Percentiles rank a stretch among this genome's conserved stretches.
Evolutionary conservation across 2,797 vertebrate species (phyloP).

Genomic region (Chaenodraco wilsoni): DNA sequence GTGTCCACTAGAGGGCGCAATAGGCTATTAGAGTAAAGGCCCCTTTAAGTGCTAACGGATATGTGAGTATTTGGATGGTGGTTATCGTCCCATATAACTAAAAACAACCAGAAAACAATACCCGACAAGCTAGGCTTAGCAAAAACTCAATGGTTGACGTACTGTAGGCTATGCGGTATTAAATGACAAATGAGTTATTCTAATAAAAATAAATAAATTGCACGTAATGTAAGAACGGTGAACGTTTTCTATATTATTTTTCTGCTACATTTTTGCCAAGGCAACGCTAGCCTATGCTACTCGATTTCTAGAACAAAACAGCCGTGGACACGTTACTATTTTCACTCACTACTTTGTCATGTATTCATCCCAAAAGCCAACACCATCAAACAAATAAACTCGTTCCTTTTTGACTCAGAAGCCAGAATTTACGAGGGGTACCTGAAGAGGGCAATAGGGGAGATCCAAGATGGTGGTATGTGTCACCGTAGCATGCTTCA

Average conservation of each 20-base stretch:
- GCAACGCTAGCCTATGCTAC: neutral
- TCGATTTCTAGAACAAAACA: neutral
- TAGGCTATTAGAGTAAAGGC: neutral
- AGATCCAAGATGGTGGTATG: slow-evolving; percentile 84
- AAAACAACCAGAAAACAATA: neutral
- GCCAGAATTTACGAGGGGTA: neutral
- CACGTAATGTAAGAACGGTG: neutral
- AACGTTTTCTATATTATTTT: neutral
- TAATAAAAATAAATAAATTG: too few species aligned
- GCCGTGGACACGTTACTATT: neutral
- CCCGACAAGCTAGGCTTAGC: rapidly evolving
- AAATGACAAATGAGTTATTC: neutral
- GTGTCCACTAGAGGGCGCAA: slow-evolving; percentile 24
- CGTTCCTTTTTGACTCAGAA: rapidly evolving
- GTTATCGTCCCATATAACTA: neutral
- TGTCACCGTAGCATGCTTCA: slow-evolving; percentile 13
- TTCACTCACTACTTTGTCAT: neutral
- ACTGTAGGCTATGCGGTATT: neutral
- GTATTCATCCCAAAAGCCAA: neutral
- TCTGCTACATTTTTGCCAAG: neutral
- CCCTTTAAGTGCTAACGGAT: neutral
- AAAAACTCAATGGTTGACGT: neutral
- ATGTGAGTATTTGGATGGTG: rapidly evolving
- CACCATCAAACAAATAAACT: neutral
- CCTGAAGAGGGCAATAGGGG: slow-evolving; percentile 59